These are phyloP conservation scores for Myotis planiceps DNA, from an alignment of 2,797 vertebrate species.

Conservation along the genomic window DNA sequence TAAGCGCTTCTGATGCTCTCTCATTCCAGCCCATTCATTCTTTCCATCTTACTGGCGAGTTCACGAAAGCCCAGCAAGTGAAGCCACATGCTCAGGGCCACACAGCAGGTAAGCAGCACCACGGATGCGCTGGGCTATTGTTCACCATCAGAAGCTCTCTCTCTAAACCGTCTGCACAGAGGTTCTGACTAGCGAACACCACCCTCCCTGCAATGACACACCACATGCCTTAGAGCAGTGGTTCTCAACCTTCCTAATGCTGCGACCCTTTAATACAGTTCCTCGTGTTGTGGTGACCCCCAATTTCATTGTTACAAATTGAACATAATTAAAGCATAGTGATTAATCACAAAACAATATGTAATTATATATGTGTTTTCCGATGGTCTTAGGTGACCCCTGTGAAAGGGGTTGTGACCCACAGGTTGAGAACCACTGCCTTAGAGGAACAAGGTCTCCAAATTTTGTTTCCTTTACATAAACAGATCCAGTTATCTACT, in stretches of 20 bases:
- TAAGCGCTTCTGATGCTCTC: neutral
- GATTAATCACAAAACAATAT: no score
- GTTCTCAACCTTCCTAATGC: no score
- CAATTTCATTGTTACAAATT: no score
- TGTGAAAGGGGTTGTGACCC: no score
- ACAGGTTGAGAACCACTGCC: no score
- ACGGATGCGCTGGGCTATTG: neutral
- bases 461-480: neutral
- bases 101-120: neutral
- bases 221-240: neutral
- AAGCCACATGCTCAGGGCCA: neutral
- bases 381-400: no score
- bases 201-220: neutral
- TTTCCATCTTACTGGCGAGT: constrained; percentile 37
- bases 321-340: no score
- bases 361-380: no score
- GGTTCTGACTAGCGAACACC: neutral
- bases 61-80: neutral
- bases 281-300: no score
- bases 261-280: no score
- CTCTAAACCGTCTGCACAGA: neutral
- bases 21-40: neutral
- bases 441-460: neutral
- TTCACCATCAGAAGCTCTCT: neutral
- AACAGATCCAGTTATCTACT: neutral